phyloP scores from a whole-genome alignment of 2,113 vertebrate species.

The Pterophyllum scalare region DNA sequence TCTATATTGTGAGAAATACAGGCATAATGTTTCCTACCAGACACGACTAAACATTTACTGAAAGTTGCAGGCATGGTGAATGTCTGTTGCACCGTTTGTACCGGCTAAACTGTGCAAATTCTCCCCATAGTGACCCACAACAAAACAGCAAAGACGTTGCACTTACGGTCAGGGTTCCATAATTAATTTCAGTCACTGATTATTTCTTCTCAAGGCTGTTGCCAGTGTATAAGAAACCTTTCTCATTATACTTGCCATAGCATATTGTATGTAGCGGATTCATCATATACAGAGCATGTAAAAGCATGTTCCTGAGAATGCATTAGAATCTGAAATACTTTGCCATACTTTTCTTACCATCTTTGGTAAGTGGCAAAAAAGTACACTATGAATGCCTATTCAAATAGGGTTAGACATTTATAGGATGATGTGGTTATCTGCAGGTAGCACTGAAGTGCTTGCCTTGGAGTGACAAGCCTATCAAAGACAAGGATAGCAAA shows the following conservation, averaged over 20 bases:
- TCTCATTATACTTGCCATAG: background rate
- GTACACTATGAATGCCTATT: background rate
- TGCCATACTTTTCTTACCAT: background rate
- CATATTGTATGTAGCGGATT: background rate
- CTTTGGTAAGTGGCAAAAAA: slow-evolving; percentile 10
- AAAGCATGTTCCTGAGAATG: background rate
- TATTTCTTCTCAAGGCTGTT: slow-evolving; percentile 6
- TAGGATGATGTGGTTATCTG: slow-evolving; percentile 6
- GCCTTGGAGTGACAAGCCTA: slow-evolving; percentile 18
- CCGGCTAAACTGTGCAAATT: background rate
- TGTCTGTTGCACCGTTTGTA: background rate
- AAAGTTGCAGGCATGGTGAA: background rate
- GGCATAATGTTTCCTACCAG: background rate
- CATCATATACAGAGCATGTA: background rate
- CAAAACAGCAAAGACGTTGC: slow-evolving; percentile 16
- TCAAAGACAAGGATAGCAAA: slow-evolving; percentile 23
- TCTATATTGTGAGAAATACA: background rate
- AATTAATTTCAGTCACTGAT: slow-evolving; percentile 28
- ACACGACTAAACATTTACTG: background rate
- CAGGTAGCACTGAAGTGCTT: slow-evolving; percentile 10
- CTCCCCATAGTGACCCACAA: background rate
- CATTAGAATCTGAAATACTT: background rate
- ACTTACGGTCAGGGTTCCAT: slow-evolving; percentile 11
- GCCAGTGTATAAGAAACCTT: background rate
- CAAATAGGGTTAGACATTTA: slow-evolving; percentile 23